Evolutionary conservation across 2,113 vertebrate species (phyloP), one percentile per base, ranked within the genome.

Genomic region (Amphiprion percula): DNA sequence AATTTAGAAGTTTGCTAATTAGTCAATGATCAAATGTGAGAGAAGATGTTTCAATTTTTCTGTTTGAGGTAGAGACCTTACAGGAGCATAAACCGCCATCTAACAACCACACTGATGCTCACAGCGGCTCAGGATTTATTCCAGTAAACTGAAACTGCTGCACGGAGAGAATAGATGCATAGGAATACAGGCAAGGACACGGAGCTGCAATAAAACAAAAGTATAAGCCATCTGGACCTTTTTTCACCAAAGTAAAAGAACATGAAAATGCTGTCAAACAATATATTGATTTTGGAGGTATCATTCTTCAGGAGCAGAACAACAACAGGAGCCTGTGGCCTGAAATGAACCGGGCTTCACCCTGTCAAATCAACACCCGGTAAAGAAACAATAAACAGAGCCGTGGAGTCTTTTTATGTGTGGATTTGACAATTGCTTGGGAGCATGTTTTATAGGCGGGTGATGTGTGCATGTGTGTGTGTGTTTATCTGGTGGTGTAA

Each of bases 321-420:
- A 80, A 84, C 62, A 78, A 77, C 55, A 66, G 61, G n/a, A 71
- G 70, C 55, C 19, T 16, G 33, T 86, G 74, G 77, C 82, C 86
- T 58, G 65, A 84, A 81, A 80, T 23, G 66, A 84, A 85, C 87
- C 3, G 7, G 49, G 33, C 62, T 41, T 77, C 74, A 74, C 84
- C 79, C 71, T 78, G 70, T 84, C 80, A 79, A 90, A 92, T 92
- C 91, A 73, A 93, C 89, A 90, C 60, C 71, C 47, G 21, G 72
- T 72, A 70, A 74, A 68, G 65, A 90, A 89, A 88, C 71, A 77
- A 50, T 70, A 88, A 90, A 84, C 64, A 75, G 17, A 56, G 62
- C 60, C 68, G 28, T 39, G 44, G 69, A 83, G 68, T 80, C 53
- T 74, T 78, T 39, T 52, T 52, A 11, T 75, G 59, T 76, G 78